Conservation (phyloP, 2,888 invertebrate genomes). For the Stenotaenia linearis region DNA sequence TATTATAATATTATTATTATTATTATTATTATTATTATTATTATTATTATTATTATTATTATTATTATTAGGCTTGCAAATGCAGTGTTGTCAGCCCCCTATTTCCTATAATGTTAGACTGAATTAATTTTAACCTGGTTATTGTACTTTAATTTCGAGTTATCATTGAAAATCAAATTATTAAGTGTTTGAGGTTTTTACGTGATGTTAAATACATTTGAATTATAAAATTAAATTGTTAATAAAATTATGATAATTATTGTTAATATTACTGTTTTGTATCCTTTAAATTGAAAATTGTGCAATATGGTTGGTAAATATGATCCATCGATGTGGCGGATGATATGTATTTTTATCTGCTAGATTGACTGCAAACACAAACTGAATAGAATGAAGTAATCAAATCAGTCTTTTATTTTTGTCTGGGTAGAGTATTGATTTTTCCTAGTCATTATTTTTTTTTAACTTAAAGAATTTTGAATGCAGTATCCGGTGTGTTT, state of each 20-base stretch:
- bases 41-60: too few relatives aligned
- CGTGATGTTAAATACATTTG: neutral
- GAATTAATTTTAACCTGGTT: neutral
- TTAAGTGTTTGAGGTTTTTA: neutral
- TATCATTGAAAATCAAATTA: neutral
- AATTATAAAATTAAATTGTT: neutral
- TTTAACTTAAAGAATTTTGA: neutral
- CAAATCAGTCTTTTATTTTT: neutral
- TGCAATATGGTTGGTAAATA: neutral
- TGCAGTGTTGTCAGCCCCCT: conserved; percentile 8
- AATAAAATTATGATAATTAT: neutral
- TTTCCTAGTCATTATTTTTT: neutral
- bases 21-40: too few relatives aligned
- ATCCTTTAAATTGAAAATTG: neutral
- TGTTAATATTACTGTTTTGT: neutral
- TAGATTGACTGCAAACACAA: neutral
- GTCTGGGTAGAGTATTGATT: neutral
- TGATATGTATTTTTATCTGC: neutral
- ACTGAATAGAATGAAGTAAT: neutral
- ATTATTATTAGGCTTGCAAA: neutral
- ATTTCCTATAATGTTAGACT: neutral
- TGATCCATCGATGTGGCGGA: neutral
- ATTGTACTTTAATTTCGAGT: neutral
- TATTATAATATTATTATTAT: too few relatives aligned
- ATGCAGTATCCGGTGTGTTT: neutral